Percentiles rank a stretch among this genome's conserved stretches.
Evolutionary conservation across 2,888 invertebrate species (phyloP).

Genomic region (Candidula unifasciata): DNA sequence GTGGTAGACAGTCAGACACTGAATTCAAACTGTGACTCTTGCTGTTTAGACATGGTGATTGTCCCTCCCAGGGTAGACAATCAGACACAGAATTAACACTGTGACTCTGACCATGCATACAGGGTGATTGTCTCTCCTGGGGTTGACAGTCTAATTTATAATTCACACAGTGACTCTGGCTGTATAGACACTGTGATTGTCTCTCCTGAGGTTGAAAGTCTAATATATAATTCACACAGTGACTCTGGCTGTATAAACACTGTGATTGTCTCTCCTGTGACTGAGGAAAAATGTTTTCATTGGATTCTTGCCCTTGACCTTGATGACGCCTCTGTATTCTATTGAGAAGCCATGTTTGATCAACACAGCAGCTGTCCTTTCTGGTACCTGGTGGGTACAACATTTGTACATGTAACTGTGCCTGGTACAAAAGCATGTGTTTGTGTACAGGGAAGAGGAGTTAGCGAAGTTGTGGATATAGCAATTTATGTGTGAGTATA

Average conservation of each 20-base stretch:
- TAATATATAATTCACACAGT: neutral
- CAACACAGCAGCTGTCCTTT: slow-evolving; percentile 88
- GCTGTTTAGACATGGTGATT: no score
- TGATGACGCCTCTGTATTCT: slow-evolving; percentile 93
- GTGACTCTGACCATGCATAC: no score
- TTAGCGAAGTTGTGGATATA: no score
- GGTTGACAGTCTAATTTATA: no score
- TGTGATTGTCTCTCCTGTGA: slow-evolving; percentile 10
- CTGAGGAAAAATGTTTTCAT: slow-evolving; percentile 88
- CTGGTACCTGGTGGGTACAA: slow-evolving; percentile 83
- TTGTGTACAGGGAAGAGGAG: neutral
- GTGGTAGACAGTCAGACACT: no score
- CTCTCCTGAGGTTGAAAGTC: no score
- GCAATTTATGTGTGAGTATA: no score
- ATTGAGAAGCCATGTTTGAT: slow-evolving; percentile 89
- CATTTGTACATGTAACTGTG: no score
- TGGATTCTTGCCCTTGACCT: slow-evolving; percentile 93
- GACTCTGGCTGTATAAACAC: neutral
- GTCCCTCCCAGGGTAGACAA: no score
- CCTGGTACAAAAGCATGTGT: neutral
- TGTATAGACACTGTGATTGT: neutral
- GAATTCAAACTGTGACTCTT: no score
- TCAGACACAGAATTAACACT: no score
- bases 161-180: neutral
- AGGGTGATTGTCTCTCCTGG: no score